These are phyloP conservation scores for Noctua janthe DNA, from an alignment of 2,888 invertebrate species.

Conservation along the genomic window DNA sequence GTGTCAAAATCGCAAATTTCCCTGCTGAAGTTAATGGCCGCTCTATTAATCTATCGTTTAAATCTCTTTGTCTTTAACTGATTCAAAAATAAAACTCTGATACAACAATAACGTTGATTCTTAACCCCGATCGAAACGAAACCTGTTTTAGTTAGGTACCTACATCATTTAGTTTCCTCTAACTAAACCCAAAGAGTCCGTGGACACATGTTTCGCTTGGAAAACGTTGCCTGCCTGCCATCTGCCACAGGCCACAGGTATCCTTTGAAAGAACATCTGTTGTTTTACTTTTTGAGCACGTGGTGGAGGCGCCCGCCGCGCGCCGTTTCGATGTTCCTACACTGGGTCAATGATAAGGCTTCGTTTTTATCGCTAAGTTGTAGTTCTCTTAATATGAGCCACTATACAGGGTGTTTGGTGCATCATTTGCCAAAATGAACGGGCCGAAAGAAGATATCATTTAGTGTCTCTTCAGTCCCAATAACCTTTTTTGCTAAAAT, in stretches of 20 bases:
- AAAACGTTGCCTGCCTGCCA: not conserved
- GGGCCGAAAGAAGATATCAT: not conserved
- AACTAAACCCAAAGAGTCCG: not conserved
- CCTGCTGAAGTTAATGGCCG: not conserved
- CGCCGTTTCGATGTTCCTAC: not conserved
- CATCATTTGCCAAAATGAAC: not conserved
- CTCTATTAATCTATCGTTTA: not conserved
- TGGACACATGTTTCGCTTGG: not conserved
- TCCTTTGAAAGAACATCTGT: not conserved
- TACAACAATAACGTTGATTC: not conserved
- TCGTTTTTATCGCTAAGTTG: not conserved
- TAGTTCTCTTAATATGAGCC: not conserved
- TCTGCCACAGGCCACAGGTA: not conserved
- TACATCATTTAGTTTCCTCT: not conserved
- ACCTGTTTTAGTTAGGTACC: not conserved
- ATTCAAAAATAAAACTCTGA: not conserved
- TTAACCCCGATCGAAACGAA: not conserved
- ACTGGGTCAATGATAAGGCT: not conserved
- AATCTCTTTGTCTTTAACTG: not conserved
- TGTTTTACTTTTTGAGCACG: not conserved
- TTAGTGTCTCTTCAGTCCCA: not conserved
- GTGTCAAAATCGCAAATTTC: too few relatives aligned
- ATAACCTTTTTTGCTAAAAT: not conserved
- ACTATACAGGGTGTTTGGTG: not conserved
- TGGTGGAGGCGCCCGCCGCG: not conserved